Evolutionary conservation across 2,113 vertebrate species (phyloP), one percentile per base, ranked within the genome.

Genomic region (Piaya cayana): DNA sequence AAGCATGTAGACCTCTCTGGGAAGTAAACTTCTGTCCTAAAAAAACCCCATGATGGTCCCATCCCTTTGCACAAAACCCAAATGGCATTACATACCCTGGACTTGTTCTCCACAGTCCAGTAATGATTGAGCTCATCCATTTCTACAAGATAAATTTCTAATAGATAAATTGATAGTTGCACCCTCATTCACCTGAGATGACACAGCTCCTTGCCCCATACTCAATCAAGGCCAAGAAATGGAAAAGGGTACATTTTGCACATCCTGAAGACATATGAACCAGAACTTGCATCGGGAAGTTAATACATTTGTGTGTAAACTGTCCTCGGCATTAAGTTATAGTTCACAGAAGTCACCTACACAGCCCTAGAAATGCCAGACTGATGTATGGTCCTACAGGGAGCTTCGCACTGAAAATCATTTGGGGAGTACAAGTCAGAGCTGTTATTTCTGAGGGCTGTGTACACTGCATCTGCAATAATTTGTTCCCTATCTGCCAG

Each of bases 111-210:
- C 43, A 55, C 16, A 59, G 43, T 4, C 18, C 4, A 1, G 12
- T 63, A 47, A 72, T 30, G 23, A 58, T 20, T 62, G 17, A 71
- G 15, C 11, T 70, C 0, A 0, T 19, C 14, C 15, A 11, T 53
- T 86, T 79, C n/a, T 62, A 52, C 29, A 4, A 5, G 22, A 32
- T 11, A 12, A n/a, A n/a, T n/a, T n/a, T n/a, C n/a, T 39, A 21
- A 60, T 8, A 86, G 32, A 74, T 15, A 69, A 77, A 74, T 3
- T 14, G 15, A 19, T 6, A 50, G 19, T 16, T 36, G 10, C 0
- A 1, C 19, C 6, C 11, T 55, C 1, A 1, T 50, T 69, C 32
- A 21, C 1, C 0, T 62, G 56, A 86, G 36, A 67, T 0, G 5
- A 34, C 19, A 39, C 21, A 67, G 20, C 18, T 79, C 18, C 14